Evolutionary conservation across 2,888 invertebrate species (phyloP).

Genomic region (Tanytarsus gracilentus): DNA sequence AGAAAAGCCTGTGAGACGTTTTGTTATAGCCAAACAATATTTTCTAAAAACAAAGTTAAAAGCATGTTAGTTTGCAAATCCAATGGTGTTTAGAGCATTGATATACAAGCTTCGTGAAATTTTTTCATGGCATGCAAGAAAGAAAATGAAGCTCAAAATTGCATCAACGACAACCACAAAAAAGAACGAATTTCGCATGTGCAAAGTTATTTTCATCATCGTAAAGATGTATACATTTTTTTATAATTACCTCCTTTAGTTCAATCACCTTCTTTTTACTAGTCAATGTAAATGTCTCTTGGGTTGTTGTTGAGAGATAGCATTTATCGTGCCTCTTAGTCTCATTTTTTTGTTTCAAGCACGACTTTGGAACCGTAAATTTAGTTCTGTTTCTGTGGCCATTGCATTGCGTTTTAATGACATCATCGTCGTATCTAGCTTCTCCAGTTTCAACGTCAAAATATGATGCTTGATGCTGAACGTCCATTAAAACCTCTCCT

Average conservation of each 20-base stretch:
- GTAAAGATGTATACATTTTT: not conserved
- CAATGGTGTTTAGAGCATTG: too few relatives aligned
- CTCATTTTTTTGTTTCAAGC: constrained; percentile 32
- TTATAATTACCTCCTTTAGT: constrained; percentile 32
- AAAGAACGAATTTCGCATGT: too few relatives aligned
- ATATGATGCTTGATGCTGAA: constrained; percentile 30
- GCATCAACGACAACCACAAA: too few relatives aligned
- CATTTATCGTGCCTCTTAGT: not conserved
- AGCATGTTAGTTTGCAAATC: not conserved
- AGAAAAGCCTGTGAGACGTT: constrained; percentile 47
- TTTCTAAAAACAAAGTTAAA: constrained; percentile 34
- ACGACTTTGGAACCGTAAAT: constrained; percentile 40
- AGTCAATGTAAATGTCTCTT: constrained; percentile 30
- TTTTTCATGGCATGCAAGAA: too few relatives aligned
- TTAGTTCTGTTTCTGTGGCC: constrained; percentile 31
- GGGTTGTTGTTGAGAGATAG: constrained; percentile 13
- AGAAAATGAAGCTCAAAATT: too few relatives aligned
- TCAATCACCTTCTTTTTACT: constrained; percentile 31
- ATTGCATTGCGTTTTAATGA: not conserved
- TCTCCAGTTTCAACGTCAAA: constrained; percentile 43
- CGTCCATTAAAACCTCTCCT: not conserved
- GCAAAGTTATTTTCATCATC: too few relatives aligned
- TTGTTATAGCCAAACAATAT: constrained; percentile 40
- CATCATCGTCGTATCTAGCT: not conserved
- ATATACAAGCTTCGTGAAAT: too few relatives aligned